Conservation (phyloP, 2,113 vertebrate species). For the Mustela lutreola region DNA sequence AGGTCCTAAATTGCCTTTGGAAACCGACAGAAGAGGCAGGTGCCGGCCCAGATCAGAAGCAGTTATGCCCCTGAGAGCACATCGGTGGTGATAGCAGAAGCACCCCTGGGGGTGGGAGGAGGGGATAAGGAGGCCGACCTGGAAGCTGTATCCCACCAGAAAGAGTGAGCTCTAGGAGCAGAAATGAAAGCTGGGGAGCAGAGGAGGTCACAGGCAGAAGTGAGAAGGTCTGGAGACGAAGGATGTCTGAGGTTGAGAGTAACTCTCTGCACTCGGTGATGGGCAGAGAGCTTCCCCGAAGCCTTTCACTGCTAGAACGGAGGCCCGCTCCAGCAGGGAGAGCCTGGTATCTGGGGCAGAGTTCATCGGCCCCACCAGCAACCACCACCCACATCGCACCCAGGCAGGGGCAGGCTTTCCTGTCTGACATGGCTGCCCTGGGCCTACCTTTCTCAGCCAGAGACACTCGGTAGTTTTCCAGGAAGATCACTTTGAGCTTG, state of each 20-base stretch:
- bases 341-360: not conserved
- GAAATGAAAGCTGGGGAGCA: not conserved
- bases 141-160: not conserved
- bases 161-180: not conserved
- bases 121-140: not conserved
- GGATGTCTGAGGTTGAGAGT: not conserved
- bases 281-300: not conserved
- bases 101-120: accelerated
- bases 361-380: not conserved
- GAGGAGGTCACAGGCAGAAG: not conserved
- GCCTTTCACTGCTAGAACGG: not conserved
- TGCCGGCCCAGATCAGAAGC: not conserved
- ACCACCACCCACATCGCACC: accelerated
- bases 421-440: accelerated
- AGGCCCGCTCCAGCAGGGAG: not conserved
- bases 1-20: not conserved
- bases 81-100: not conserved
- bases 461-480: constrained; percentile 95
- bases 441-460: constrained; percentile 93
- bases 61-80: not conserved
- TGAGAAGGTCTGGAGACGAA: not conserved
- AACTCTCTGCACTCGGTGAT: not conserved
- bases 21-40: not conserved
- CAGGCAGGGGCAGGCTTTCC: not conserved
- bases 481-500: constrained; percentile 92